These are phyloP conservation scores for Brachystomella parvula DNA, from an alignment of 1,140 invertebrate species.

Conservation along the genomic window DNA sequence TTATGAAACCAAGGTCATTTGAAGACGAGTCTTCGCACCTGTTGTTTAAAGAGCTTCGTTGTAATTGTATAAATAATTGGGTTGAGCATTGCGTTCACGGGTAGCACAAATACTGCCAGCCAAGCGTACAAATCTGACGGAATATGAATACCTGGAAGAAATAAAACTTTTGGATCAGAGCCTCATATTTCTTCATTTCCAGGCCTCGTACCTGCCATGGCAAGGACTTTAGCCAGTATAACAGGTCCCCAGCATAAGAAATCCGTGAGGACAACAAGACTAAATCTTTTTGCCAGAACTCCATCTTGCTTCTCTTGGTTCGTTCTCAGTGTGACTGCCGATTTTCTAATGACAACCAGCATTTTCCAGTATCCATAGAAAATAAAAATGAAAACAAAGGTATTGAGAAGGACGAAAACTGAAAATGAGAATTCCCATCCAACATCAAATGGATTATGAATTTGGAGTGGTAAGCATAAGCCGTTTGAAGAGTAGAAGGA, in stretches of 20 bases:
- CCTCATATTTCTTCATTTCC: neutral
- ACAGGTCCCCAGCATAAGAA: constrained; percentile 58
- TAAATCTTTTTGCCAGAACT: constrained; percentile 50
- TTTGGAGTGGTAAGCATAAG: constrained; percentile 55
- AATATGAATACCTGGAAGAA: constrained; percentile 43
- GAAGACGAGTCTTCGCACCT: constrained; percentile 38
- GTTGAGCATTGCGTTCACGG: constrained; percentile 62
- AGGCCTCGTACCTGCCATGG: constrained; percentile 46
- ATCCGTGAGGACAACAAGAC: constrained; percentile 51
- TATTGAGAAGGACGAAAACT: constrained; percentile 52
- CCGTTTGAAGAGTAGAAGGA: constrained; percentile 55
- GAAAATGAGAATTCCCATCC: constrained; percentile 57
- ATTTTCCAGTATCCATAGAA: constrained; percentile 51
- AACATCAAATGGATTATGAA: constrained; percentile 54
- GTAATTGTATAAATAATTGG: constrained; percentile 62
- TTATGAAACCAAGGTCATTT: neutral
- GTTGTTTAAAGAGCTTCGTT: constrained; percentile 51
- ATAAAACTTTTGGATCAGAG: neutral
- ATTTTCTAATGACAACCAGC: constrained; percentile 51
- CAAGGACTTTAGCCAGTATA: constrained; percentile 52
- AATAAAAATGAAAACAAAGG: constrained; percentile 53
- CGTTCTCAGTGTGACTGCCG: constrained; percentile 49
- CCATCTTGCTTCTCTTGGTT: constrained; percentile 49
- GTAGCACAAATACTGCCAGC: constrained; percentile 60
- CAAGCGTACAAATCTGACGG: constrained; percentile 54